Percentiles rank a stretch among this genome's conserved stretches.
Evolutionary conservation across 2,797 vertebrate species (phyloP).

Genomic region (Chiroxiphia lanceolata): DNA sequence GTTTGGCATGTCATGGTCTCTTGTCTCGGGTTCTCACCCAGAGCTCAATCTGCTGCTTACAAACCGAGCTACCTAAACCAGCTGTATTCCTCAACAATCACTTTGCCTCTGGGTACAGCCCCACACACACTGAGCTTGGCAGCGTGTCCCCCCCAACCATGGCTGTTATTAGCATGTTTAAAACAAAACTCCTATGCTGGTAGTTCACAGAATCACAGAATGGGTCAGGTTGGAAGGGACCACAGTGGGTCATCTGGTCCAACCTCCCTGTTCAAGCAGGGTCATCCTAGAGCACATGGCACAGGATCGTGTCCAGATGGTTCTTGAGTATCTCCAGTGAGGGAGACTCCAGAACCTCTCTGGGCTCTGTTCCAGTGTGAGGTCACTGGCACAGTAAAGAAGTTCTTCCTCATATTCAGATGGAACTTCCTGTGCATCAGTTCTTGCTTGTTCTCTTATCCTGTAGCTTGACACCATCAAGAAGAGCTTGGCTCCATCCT

Average conservation of each 20-base stretch:
- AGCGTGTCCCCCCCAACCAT: no score
- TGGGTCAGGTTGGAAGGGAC: no score
- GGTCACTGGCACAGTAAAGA: not conserved
- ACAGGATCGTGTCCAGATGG: not conserved
- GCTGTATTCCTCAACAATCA: no score
- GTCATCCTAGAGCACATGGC: not conserved
- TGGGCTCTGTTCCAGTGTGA: not conserved
- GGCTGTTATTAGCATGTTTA: no score
- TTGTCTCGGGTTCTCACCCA: not conserved
- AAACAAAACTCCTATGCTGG: no score
- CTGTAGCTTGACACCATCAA: not conserved
- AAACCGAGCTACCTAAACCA: no score
- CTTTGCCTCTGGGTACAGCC: no score
- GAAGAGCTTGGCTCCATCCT: not conserved
- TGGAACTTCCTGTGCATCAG: not conserved
- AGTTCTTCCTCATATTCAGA: not conserved
- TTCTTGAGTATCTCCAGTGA: not conserved
- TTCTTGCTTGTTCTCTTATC: not conserved
- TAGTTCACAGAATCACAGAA: no score
- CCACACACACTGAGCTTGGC: no score
- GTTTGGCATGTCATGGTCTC: not conserved
- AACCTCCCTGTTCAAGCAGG: not conserved
- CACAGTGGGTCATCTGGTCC: accelerated
- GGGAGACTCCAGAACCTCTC: not conserved
- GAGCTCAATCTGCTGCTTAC: no score